Percentiles rank a stretch among this genome's conserved stretches.
Evolutionary conservation across 2,113 vertebrate genomes (phyloP).

Genomic region (Electrona antarctica): DNA sequence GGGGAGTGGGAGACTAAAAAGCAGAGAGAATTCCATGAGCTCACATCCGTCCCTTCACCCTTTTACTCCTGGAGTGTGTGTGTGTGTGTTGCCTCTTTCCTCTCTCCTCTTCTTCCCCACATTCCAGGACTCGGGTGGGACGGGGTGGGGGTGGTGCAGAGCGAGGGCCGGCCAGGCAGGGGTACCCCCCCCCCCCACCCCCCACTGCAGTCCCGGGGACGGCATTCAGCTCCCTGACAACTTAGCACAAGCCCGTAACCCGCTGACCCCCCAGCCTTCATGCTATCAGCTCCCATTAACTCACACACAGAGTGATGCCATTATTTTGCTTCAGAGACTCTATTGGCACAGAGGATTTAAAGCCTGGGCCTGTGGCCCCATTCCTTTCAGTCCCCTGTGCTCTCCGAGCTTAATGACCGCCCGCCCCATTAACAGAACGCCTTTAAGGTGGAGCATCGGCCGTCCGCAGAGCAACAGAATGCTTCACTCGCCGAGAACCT

Average conservation of each 20-base stretch:
- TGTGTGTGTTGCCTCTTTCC: background rate
- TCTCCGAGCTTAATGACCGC: constrained; percentile 76
- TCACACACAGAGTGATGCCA: constrained; percentile 84
- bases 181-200: constrained; percentile 60
- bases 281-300: constrained; percentile 90
- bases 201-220: constrained; percentile 69
- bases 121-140: constrained; percentile 31
- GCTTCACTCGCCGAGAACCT: constrained; percentile 56
- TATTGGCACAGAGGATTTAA: constrained; percentile 83
- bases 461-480: constrained; percentile 61
- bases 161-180: constrained; percentile 25
- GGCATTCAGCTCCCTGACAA: constrained; percentile 91
- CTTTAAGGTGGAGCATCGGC: constrained; percentile 74
- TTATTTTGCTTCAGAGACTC: constrained; percentile 88
- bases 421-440: constrained; percentile 79
- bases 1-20: constrained; percentile 5
- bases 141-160: constrained; percentile 27
- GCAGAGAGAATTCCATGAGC: constrained; percentile 45
- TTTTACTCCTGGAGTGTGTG: constrained; percentile 22
- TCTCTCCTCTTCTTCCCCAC: constrained; percentile 51
- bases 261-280: constrained; percentile 83
- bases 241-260: constrained; percentile 80
- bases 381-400: constrained; percentile 82
- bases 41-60: constrained; percentile 54
- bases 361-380: constrained; percentile 75